Conservation (phyloP, 2,797 vertebrate genomes). For the Octomys mimax region DNA sequence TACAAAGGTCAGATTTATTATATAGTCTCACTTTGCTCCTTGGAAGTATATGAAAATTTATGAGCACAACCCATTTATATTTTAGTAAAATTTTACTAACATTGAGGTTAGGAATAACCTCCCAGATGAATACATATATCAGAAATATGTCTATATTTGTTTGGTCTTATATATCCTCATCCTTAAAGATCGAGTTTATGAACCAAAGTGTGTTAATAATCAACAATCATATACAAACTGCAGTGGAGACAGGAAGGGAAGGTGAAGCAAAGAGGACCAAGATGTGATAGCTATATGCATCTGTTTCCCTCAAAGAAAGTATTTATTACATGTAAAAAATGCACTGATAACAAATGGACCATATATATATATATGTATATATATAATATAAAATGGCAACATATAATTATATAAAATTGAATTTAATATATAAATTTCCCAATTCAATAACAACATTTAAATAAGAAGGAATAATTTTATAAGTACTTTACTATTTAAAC, state of each 20-base stretch:
- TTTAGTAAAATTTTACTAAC: slow-evolving; percentile 63
- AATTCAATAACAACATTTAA: not conserved
- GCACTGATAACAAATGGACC: not conserved
- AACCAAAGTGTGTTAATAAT: not conserved
- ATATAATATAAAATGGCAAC: not conserved
- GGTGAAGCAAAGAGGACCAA: not conserved
- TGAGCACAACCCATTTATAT: slow-evolving; percentile 40
- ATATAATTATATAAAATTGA: not conserved
- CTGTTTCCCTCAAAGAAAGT: not conserved
- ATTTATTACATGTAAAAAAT: not conserved
- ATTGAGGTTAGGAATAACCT: slow-evolving; percentile 43
- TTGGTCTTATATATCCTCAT: not conserved
- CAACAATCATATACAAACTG: not conserved
- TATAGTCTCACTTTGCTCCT: slow-evolving; percentile 57
- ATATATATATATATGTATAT: not conserved
- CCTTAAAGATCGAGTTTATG: not conserved
- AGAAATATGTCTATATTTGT: not conserved
- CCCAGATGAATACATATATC: slow-evolving; percentile 54
- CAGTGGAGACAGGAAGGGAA: not conserved
- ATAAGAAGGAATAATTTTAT: not conserved
- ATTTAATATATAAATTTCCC: not conserved
- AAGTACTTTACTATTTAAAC: not conserved
- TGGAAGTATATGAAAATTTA: slow-evolving; percentile 78
- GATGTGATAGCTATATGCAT: not conserved
- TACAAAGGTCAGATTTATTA: slow-evolving; percentile 69